Conservation (phyloP, 2,888 invertebrate genomes). For the Nomada ruficornis region DNA sequence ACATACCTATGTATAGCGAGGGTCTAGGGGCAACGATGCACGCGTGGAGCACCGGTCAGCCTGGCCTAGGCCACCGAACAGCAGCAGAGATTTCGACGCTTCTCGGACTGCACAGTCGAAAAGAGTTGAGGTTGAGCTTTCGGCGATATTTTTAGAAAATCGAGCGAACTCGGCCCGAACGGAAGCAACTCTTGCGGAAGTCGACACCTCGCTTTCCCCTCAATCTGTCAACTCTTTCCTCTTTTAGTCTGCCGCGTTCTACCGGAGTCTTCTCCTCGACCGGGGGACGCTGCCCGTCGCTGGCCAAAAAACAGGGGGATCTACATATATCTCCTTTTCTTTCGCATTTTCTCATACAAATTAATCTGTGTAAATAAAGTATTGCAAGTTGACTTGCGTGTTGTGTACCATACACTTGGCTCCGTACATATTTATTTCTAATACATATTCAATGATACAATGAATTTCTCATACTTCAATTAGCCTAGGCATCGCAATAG, state of each 20-base stretch:
- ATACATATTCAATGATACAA: too few relatives aligned
- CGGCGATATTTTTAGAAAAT: conserved; percentile 57
- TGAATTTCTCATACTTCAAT: too few relatives aligned
- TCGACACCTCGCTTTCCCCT: conserved; percentile 23
- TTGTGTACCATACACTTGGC: too few relatives aligned
- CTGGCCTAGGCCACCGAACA: conserved; percentile 46
- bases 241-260: conserved; percentile 1
- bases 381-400: too few relatives aligned
- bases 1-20: conserved; percentile 62
- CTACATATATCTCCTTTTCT: too few relatives aligned
- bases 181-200: conserved; percentile 61
- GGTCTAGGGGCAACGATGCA: conserved; percentile 53
- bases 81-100: conserved; percentile 36
- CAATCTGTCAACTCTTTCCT: background rate
- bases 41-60: conserved; percentile 50
- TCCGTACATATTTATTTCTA: too few relatives aligned
- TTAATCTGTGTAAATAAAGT: too few relatives aligned
- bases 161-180: conserved; percentile 48
- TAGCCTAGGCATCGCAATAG: too few relatives aligned
- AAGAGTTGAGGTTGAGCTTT: conserved; percentile 33
- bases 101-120: conserved; percentile 29
- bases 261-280: background rate
- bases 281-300: background rate
- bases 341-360: too few relatives aligned
- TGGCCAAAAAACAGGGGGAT: background rate